Evolutionary conservation across 2,888 invertebrate genomes (phyloP), one percentile per base, ranked within the genome.

Genomic region (Beris chalybata): DNA sequence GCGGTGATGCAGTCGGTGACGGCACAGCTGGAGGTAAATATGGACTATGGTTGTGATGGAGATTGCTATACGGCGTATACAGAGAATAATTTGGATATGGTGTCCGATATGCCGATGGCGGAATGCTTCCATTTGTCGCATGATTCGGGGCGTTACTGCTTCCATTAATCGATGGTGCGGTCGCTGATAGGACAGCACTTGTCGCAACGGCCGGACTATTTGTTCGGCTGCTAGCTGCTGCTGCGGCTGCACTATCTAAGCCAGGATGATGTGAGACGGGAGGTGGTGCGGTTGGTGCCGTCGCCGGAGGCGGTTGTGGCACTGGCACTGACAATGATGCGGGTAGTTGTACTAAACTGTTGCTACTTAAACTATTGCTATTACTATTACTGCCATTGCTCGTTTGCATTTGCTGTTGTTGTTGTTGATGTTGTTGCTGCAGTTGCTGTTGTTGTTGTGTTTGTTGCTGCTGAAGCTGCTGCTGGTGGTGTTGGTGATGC

Each of bases 51-150:
- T 88, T 88, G 79, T 90, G 87, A 79, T 87, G 86, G 70, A 88
- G 78, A 65, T 88, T 85, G 67, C 90, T 89, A 76, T 91, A 92
- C 0, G 92, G 92, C 12, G 92, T 88, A 76, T 93, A 93, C 70
- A 93, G 83, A 9, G 86, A 82, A 75, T 81, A 79, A 66, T 77
- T 77, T 11, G 85, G 83, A 76, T 81, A 81, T 44, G 77, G 74
- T 65, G 77, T 73, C 53, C 80, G 75, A 69, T 80, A 81, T 44
- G 78, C 76, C 47, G 77, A 73, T 65, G 78, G 78, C 54, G 80
- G 75, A 11, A 81, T 71, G 66, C 66, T 71, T 57, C 73, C 71
- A 65, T 76, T 78, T 72, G 67, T 63, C 44, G 71, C 64, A 47
- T 71, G 66, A 44, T 69, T 69, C 0, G 76, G 75, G 5, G 74